These are phyloP conservation scores for Cariama cristata DNA, from an alignment of 2,113 vertebrate genomes.

Conservation along the genomic window DNA sequence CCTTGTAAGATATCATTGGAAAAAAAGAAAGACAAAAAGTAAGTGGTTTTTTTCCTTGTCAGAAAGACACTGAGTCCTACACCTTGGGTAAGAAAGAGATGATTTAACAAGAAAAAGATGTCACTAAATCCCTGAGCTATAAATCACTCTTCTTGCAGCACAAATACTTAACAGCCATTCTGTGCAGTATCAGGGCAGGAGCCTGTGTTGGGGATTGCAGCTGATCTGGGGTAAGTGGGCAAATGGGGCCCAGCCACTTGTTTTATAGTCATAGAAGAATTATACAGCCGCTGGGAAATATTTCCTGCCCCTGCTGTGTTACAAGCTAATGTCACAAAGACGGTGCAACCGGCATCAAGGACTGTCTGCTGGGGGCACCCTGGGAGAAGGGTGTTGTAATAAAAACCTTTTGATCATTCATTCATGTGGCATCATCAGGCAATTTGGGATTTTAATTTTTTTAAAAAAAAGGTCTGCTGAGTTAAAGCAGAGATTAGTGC, in stretches of 20 bases:
- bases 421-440: background rate
- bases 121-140: conserved; percentile 21
- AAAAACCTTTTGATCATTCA: background rate
- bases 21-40: background rate
- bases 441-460: background rate
- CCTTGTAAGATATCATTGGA: background rate
- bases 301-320: background rate
- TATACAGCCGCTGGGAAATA: background rate
- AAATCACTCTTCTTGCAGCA: conserved; percentile 15
- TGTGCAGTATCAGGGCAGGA: fast-evolving
- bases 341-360: fast-evolving
- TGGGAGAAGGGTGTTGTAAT: background rate
- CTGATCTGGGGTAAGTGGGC: background rate
- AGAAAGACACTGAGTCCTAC: background rate
- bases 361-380: too few relatives aligned
- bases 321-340: background rate
- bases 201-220: background rate
- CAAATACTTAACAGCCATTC: background rate
- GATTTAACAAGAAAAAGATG: conserved; percentile 40
- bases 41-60: background rate
- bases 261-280: background rate
- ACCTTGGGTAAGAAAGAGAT: background rate
- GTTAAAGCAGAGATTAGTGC: background rate
- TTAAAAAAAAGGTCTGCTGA: background rate
- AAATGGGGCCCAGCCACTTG: background rate